These are phyloP conservation scores for Pimpla rufipes DNA, from an alignment of 2,888 invertebrate species.

Conservation along the genomic window DNA sequence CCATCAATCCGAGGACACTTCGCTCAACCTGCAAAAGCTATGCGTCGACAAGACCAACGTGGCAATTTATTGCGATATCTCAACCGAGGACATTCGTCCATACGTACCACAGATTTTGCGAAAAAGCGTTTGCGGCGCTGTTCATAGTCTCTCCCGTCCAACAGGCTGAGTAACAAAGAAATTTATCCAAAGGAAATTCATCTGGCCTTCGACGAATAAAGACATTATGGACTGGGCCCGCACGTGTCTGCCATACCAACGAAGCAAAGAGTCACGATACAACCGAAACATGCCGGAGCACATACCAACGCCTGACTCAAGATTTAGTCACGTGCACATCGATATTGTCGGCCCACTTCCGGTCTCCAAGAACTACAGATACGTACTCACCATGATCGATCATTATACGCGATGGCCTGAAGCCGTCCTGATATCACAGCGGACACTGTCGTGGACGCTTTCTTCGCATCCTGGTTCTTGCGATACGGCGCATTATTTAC, in stretches of 20 bases:
- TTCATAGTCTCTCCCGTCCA: not conserved
- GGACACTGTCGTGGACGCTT: not conserved
- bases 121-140: not conserved
- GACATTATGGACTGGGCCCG: not conserved
- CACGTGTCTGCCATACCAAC: not conserved
- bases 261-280: not conserved
- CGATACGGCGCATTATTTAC: not conserved
- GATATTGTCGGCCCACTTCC: not conserved
- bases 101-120: not conserved
- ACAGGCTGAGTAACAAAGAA: not conserved
- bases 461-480: not conserved
- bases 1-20: not conserved
- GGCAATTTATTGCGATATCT: not conserved
- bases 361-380: not conserved
- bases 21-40: not conserved
- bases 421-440: not conserved
- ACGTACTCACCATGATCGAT: not conserved
- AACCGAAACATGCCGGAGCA: not conserved
- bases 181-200: not conserved
- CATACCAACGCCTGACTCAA: not conserved
- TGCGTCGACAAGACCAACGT: no score
- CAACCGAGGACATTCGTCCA: not conserved
- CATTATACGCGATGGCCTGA: conserved; percentile 8
- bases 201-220: not conserved
- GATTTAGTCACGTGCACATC: conserved; percentile 1